Base-by-base conservation (phyloP, 2,113 vertebrate genomes). In the Actenoides lindsayi region DNA sequence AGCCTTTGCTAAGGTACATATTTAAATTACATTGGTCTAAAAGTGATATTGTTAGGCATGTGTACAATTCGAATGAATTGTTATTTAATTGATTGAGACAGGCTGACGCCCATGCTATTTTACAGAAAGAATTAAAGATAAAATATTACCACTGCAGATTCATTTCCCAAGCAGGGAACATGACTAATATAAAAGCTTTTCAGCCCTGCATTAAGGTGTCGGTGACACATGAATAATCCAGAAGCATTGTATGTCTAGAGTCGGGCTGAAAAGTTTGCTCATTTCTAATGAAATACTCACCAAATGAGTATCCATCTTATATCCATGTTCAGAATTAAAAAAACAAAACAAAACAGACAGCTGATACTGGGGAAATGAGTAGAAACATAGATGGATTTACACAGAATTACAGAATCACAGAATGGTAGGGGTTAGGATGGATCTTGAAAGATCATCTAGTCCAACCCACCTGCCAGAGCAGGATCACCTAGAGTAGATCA, bases 21-120 rank as follows among this genome's bases (percentile, higher is more conserved):
- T 78, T 83, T 60, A 94, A 93, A 71, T 83, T 6, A 41, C 62
- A 25, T 75, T 68, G 42, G 35, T 84, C 68, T 54, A 82, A 82
- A 87, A 75, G 35, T 20, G 27, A 25, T 87, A 64, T 68, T 42
- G 5, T 51, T 71, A 67, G 17, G 51, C 56, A 27, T 25, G 73
- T 84, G 42, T 81, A 83, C 64, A 60, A 73, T 64, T 87, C 64
- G 92, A 87, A 96, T 87, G 53, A 83, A 92, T 79, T 91, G 42
- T 62, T 90, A 76, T 80, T 92, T 95, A 90, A 95, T 93, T 94
- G 71, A 20, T 39, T 90, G 63, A 75, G 89, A 79, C 13, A 5
- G 56, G 42, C 74, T 74, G 79, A 81, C 11, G 5, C 64, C 56
- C 79, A 56, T 42, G 44, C 15, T 86, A 25, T 84, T 92, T 81